phyloP scores from a whole-genome alignment of 2,797 vertebrate genomes.

The Gadopsis bispinosus region DNA sequence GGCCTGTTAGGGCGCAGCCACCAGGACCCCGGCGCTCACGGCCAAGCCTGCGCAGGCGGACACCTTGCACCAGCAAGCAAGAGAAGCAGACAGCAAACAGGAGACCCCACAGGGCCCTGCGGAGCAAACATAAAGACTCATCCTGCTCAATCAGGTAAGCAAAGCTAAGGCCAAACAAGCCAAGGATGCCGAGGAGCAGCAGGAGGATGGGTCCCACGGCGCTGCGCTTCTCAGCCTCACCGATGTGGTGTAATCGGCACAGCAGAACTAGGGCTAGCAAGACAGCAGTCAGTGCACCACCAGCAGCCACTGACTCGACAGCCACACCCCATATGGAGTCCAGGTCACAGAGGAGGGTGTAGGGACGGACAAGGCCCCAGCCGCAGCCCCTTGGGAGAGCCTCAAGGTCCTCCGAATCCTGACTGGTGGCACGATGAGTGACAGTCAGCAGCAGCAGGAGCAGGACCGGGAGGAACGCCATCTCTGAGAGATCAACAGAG shows the following conservation, averaged over 20 bases:
- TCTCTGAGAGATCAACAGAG: conserved; percentile 69
- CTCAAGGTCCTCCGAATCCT: conserved; percentile 86
- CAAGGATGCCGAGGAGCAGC: conserved; percentile 91
- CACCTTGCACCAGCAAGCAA: conserved; percentile 92
- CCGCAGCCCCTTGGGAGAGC: conserved; percentile 90
- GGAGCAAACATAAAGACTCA: conserved; percentile 89
- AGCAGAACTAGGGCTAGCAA: conserved; percentile 90
- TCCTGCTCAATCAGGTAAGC: conserved; percentile 93
- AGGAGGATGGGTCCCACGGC: conserved; percentile 92
- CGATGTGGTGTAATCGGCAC: conserved; percentile 91
- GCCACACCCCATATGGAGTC: conserved; percentile 96
- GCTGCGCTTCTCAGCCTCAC: conserved; percentile 93
- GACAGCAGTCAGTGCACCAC: conserved; percentile 88
- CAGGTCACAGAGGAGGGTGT: conserved; percentile 93
- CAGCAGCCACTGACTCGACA: conserved; percentile 90
- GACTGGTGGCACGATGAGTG: conserved; percentile 57
- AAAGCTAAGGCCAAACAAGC: conserved; percentile 93
- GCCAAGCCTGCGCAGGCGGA: conserved; percentile 89
- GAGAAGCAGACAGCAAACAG: conserved; percentile 95
- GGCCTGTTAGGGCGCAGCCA: conserved; percentile 89
- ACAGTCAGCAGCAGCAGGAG: conserved; percentile 86
- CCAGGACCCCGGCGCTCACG: conserved; percentile 90
- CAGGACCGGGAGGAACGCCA: conserved; percentile 75
- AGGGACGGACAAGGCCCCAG: conserved; percentile 90
- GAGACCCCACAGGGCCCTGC: conserved; percentile 93